Evolutionary conservation across 2,888 invertebrate species (phyloP).

Genomic region (Saturnia pavonia): DNA sequence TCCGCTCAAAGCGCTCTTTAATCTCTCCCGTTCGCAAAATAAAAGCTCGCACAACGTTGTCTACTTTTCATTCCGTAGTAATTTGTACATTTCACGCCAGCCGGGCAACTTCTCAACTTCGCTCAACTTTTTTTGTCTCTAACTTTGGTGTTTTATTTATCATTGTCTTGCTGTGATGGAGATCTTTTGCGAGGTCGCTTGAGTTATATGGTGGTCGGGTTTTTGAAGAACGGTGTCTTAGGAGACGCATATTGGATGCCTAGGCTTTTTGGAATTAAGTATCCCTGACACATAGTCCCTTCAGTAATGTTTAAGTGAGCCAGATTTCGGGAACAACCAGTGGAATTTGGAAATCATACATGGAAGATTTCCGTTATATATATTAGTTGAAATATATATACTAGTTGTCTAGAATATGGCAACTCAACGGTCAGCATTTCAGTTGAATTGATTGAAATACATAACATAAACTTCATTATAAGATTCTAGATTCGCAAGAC

Average conservation of each 20-base stretch:
- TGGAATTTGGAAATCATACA: too few relatives aligned
- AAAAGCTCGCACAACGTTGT: slow-evolving; percentile 34
- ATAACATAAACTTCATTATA: too few relatives aligned
- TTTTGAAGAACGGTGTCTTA: background rate
- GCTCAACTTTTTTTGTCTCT: slow-evolving; percentile 18
- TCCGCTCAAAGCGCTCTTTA: slow-evolving; percentile 33
- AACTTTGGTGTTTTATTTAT: slow-evolving; percentile 19
- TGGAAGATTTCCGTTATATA: too few relatives aligned
- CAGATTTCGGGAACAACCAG: too few relatives aligned
- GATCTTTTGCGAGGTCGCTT: background rate
- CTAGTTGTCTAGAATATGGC: too few relatives aligned
- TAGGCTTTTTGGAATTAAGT: too few relatives aligned
- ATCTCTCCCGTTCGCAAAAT: slow-evolving; percentile 39
- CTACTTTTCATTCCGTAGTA: slow-evolving; percentile 33
- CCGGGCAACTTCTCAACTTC: slow-evolving; percentile 20
- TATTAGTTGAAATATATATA: too few relatives aligned
- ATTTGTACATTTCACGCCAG: slow-evolving; percentile 36
- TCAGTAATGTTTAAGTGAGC: too few relatives aligned
- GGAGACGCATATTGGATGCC: background rate
- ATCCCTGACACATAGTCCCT: too few relatives aligned
- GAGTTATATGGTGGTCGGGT: background rate
- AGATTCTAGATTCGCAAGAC: too few relatives aligned
- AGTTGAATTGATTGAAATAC: background rate
- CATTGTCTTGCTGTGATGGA: background rate
- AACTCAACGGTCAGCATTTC: background rate